Base-by-base conservation (phyloP, 2,888 invertebrate genomes). In the Ceraclea dissimilis region DNA sequence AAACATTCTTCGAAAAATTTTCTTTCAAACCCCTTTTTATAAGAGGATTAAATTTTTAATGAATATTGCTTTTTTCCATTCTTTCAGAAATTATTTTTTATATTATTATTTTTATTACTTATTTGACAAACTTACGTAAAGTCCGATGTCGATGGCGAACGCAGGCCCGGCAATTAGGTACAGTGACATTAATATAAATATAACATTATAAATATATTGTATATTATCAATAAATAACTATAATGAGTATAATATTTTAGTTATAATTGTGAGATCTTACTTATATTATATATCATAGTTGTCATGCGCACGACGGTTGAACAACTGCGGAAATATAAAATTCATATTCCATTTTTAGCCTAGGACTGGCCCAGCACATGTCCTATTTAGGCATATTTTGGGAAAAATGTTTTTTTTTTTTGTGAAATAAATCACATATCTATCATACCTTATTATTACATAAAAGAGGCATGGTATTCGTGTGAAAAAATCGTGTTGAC, bases 161-260 rank as follows among this genome's bases (percentile, higher is more conserved):
- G 58, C 60, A 56, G 46, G 49, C 58, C 60, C 59, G 58, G 60
- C 56, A 58, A n/a, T 60, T 60, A 62, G 62, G 62, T 62, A 62
- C 62, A 58, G 60, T 62, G 62, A 62, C 62, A 62, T 62, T 16
- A 8, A 39, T 39, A 39, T 26, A 39, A 39, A 39, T 39, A 39
- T 39, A 8, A 13, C 4, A n/a, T n/a, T n/a, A 50, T 43, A 58
- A 47, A 52, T 52, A 55, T 34, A 55, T 54, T 54, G 49, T 47
- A 26, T 57, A 49, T 34, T 51, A 49, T 20, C 48, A 55, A 54
- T 61, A 61, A 55, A 26, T 26, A 26, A 6, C 43, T 43, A 43
- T 16, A 43, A 6, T 17, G 11, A 43, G 43, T n/a, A 43, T 6
- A 43, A 43, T 26, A 26, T 10, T 6, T 26, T 26, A 6, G 13